Conservation (phyloP, 2,797 vertebrate species). For the Oreochromis mossambicus region DNA sequence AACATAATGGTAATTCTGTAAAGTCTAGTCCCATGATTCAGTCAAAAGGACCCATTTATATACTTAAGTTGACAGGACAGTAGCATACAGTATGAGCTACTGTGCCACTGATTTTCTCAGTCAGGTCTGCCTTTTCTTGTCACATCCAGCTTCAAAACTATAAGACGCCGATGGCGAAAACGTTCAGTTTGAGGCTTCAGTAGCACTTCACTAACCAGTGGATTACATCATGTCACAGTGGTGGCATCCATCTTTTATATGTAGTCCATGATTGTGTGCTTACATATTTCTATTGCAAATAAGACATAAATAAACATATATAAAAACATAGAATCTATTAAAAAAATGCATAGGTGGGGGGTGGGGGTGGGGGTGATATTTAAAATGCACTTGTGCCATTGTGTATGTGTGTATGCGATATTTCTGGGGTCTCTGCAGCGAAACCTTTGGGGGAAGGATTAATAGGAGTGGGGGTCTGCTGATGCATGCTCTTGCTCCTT, state of each 20-base stretch:
- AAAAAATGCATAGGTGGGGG: not conserved
- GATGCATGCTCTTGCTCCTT: conserved; percentile 67
- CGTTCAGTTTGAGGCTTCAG: not conserved
- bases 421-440: conserved; percentile 19
- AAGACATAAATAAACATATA: not conserved
- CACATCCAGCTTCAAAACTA: not conserved
- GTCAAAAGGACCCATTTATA: not conserved
- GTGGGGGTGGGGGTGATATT: not conserved
- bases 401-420: not conserved
- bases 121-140: not conserved
- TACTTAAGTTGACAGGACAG: not conserved
- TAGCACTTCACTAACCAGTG: fast-evolving
- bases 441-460: conserved; percentile 59
- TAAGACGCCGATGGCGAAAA: not conserved
- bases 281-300: not conserved
- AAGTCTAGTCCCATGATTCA: not conserved
- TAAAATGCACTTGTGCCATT: not conserved
- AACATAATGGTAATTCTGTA: not conserved
- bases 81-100: not conserved
- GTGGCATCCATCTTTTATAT: not conserved
- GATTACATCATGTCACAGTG: not conserved
- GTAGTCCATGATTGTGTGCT: not conserved
- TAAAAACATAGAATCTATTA: not conserved
- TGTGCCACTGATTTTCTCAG: not conserved
- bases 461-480: conserved; percentile 65